These are phyloP conservation scores for Norana najaformis DNA, from an alignment of 2,888 invertebrate genomes.

Conservation along the genomic window DNA sequence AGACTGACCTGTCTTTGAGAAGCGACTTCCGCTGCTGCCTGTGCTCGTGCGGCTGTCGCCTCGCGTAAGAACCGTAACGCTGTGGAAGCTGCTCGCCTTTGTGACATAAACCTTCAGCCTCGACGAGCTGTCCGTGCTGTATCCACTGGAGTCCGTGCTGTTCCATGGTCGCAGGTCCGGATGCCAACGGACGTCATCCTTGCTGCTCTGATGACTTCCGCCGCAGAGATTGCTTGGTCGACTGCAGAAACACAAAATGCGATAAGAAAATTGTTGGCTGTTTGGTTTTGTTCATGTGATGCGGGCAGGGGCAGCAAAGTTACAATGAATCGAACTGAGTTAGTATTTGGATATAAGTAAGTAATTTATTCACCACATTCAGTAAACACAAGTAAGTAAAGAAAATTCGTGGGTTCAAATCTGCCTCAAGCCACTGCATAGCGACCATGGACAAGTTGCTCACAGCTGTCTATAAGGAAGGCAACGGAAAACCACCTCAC, in stretches of 20 bases:
- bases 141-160: slow-evolving; percentile 66
- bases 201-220: slow-evolving; percentile 56
- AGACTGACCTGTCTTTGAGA: slow-evolving; percentile 77
- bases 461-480: too few species aligned
- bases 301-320: too few species aligned
- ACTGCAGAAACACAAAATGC: neutral
- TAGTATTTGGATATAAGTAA: too few species aligned
- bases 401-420: too few species aligned
- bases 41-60: slow-evolving; percentile 69
- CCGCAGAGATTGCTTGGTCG: slow-evolving; percentile 8
- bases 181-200: slow-evolving; percentile 66
- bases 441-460: too few species aligned
- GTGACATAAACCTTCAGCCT: slow-evolving; percentile 67
- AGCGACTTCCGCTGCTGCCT: slow-evolving; percentile 64
- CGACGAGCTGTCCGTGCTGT: slow-evolving; percentile 59
- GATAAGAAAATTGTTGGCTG: too few species aligned
- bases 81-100: slow-evolving; percentile 84
- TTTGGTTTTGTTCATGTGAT: too few species aligned
- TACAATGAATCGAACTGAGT: too few species aligned
- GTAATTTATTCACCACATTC: too few species aligned
- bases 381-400: too few species aligned
- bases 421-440: too few species aligned
- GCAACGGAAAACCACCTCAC: too few species aligned
- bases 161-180: slow-evolving; percentile 65
- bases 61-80: slow-evolving; percentile 64